Evolutionary conservation across 2,797 vertebrate genomes (phyloP).

Genomic region (Podarcis siculus): DNA sequence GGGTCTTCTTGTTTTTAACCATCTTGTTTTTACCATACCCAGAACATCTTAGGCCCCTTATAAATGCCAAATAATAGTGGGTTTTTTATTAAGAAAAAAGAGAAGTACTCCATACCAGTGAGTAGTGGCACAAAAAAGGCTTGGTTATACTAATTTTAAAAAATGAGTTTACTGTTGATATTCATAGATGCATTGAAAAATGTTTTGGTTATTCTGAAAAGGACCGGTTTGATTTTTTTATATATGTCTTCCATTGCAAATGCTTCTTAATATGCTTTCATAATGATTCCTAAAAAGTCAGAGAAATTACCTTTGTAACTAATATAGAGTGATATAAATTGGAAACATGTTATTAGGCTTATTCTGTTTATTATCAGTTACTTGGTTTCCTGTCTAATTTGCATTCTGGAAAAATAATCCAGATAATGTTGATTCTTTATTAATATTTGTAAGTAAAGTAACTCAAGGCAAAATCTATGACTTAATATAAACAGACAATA

Average conservation of each 20-base stretch:
- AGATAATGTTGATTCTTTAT: slow-evolving; percentile 14
- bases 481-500: neutral
- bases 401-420: slow-evolving; percentile 34
- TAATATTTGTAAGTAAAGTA: neutral
- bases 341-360: slow-evolving; percentile 26
- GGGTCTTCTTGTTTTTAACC: neutral
- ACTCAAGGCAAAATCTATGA: neutral
- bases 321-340: slow-evolving; percentile 39
- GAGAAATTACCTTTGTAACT: slow-evolving; percentile 52
- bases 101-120: too few species aligned
- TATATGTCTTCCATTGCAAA: slow-evolving; percentile 23
- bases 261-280: slow-evolving; percentile 30
- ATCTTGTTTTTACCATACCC: neutral
- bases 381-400: slow-evolving; percentile 10
- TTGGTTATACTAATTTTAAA: too few species aligned
- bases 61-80: slow-evolving; percentile 24
- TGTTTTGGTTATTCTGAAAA: slow-evolving; percentile 5
- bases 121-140: too few species aligned
- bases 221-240: neutral
- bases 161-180: neutral
- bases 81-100: too few species aligned
- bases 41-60: neutral
- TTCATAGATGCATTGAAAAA: slow-evolving; percentile 19
- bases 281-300: slow-evolving; percentile 33
- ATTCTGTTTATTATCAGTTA: slow-evolving; percentile 39